A percentile compares a stretch with the other conserved stretches of the same genome.
phyloP scores from a whole-genome alignment of 2,113 vertebrate species.

The Aviceda subcristata region DNA sequence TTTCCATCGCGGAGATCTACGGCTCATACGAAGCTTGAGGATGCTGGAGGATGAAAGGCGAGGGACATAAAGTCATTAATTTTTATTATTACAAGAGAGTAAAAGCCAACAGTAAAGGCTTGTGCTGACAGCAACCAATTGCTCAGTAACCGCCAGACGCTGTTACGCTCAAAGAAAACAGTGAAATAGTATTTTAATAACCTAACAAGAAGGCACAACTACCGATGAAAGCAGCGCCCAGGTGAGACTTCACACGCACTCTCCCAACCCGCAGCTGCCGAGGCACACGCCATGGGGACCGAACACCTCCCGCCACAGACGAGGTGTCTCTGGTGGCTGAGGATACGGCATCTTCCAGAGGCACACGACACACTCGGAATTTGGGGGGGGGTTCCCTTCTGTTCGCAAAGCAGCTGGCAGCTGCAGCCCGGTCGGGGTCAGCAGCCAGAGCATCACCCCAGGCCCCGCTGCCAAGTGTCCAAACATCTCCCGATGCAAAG shows the following conservation, averaged over 20 bases:
- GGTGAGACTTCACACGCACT: background rate
- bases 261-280: background rate
- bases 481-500: background rate
- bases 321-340: background rate
- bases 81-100: background rate
- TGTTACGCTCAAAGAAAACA: background rate
- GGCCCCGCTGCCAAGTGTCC: background rate
- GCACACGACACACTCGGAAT: rapidly evolving
- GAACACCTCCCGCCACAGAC: background rate
- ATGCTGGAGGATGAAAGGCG: rapidly evolving
- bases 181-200: background rate
- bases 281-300: background rate
- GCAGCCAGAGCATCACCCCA: background rate
- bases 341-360: background rate
- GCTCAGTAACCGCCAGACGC: background rate
- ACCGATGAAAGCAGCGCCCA: rapidly evolving
- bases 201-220: background rate
- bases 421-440: background rate
- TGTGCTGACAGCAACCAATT: background rate
- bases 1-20: background rate
- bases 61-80: background rate
- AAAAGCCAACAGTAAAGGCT: background rate
- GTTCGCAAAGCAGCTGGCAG: background rate
- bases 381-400: background rate
- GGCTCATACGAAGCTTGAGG: background rate